Evolutionary conservation across 2,888 invertebrate species (phyloP).

Genomic region (Julus scanicus): DNA sequence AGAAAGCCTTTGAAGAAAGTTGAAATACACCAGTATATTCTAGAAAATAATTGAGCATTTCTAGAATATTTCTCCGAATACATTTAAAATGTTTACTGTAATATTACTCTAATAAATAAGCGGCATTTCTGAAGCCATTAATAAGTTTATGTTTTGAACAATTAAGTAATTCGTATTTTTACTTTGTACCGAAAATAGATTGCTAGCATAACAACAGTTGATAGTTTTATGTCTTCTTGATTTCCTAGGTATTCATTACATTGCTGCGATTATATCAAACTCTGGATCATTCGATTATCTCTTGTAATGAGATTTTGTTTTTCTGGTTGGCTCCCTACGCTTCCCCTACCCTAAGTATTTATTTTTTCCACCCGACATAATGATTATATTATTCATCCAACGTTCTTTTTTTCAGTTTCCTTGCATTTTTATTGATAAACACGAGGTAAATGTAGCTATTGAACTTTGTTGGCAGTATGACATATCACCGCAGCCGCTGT

Average conservation of each 20-base stretch:
- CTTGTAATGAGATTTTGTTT: background rate
- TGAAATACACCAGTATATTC: too few species aligned
- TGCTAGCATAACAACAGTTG: background rate
- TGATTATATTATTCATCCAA: background rate
- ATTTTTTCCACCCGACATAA: background rate
- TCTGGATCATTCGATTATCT: background rate
- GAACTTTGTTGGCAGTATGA: conserved; percentile 39
- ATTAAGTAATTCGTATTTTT: background rate
- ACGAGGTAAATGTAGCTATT: conserved; percentile 25
- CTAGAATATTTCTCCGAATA: too few species aligned
- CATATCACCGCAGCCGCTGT: conserved; percentile 40
- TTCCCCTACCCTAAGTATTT: background rate
- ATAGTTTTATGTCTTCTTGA: background rate
- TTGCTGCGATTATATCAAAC: background rate
- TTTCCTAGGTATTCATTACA: background rate
- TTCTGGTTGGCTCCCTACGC: background rate
- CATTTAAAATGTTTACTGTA: too few species aligned
- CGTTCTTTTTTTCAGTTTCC: background rate
- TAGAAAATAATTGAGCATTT: too few species aligned
- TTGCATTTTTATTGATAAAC: conserved; percentile 27
- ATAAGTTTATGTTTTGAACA: too few species aligned
- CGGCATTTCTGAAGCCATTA: too few species aligned
- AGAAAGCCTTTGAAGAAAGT: too few species aligned
- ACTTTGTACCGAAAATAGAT: background rate
- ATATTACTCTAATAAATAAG: too few species aligned